Evolutionary conservation across 2,113 vertebrate species (phyloP), one percentile per base, ranked within the genome.

Genomic region (Plecturocebus donacophilus): DNA sequence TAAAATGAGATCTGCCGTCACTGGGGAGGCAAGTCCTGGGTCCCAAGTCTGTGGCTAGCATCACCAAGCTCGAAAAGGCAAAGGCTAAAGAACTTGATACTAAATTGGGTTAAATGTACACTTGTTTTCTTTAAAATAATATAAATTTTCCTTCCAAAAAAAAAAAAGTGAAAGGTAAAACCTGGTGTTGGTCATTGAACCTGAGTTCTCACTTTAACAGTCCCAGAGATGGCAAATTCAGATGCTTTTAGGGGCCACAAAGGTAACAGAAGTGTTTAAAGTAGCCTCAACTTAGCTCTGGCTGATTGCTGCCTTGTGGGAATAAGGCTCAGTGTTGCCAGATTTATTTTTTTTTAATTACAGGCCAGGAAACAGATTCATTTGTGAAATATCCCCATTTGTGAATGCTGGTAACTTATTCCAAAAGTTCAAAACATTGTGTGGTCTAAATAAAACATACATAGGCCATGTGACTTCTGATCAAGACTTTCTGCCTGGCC

Each of bases 371-470:
- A 68, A 27, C 64, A 92, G 45, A 88, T 90, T 86, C 84, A 56
- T 82, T 87, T 93, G 81, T 95, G 52, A 95, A 91, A 82, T 91
- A 71, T 83, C 58, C 25, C 88, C 42, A 75, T 83, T 92, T 95
- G 90, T 30, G 94, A 95, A 87, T 85, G 52, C 79, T 94, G 81
- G 66, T 77, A 95, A 90, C 49, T 91, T 40, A 79, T 1, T 88
- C 8, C 87, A 23, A 86, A 86, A 17, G 11, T 73, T 93, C 87
- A 47, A 86, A 87, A 75, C 64, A 90, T 77, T 17, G 42, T 66
- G 14, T 76, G 70, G 73, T 79, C 61, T 87, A 96, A 86, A 88
- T 85, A 96, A 90, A 96, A 87, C n/a, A 90, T 61, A 45, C 52
- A 49, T 75, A 58, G 49, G 49, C 83, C 68, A 86, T 42, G 75